These are phyloP conservation scores for Eulemur albifrons DNA, from an alignment of 2,797 vertebrate species.

Conservation along the genomic window DNA sequence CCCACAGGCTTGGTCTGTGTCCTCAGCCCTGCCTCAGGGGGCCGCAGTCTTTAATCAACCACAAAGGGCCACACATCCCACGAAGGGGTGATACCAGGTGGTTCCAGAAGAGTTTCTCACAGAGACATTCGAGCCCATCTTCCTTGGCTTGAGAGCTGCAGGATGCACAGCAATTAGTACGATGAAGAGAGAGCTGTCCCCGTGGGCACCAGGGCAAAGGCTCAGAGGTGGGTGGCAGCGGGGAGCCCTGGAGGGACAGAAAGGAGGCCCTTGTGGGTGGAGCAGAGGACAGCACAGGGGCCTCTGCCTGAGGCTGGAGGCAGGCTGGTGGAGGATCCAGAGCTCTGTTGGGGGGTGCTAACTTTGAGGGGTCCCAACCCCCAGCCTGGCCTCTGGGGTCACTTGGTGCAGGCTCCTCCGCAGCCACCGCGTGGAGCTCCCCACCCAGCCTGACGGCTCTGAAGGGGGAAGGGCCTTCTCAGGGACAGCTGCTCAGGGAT, in stretches of 20 bases:
- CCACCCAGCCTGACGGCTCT: not conserved
- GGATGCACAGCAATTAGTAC: not conserved
- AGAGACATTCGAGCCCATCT: not conserved
- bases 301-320: not conserved
- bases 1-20: not conserved
- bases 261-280: not conserved
- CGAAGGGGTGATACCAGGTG: not conserved
- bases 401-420: not conserved
- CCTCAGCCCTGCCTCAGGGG: not conserved
- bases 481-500: not conserved
- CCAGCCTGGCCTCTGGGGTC: not conserved
- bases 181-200: not conserved
- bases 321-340: not conserved
- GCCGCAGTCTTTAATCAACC: not conserved
- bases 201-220: not conserved
- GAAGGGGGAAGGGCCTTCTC: not conserved
- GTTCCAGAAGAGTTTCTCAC: not conserved
- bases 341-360: not conserved
- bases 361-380: not conserved
- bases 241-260: not conserved
- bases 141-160: not conserved
- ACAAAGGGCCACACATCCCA: not conserved
- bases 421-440: not conserved
- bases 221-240: not conserved
- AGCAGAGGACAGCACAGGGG: not conserved